Evolutionary conservation across 1,140 invertebrate species (phyloP).

Genomic region (Lordiphosa collinella): DNA sequence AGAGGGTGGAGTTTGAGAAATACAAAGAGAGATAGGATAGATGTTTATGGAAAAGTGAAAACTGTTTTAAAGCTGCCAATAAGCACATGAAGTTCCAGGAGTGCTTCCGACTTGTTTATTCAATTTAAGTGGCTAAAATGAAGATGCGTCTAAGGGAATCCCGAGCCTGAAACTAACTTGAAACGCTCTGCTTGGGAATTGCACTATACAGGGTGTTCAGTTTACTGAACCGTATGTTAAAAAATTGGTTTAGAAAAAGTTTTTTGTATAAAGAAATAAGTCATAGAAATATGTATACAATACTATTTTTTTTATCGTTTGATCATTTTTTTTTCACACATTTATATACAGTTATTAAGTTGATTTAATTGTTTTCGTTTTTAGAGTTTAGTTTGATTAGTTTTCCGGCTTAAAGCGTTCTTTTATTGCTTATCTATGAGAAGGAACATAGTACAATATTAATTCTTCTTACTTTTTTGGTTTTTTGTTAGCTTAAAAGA

Average conservation of each 20-base stretch:
- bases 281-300: slow-evolving; percentile 46
- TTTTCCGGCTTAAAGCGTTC: slow-evolving; percentile 65
- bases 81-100: too few relatives aligned
- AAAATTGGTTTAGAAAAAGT: slow-evolving; percentile 43
- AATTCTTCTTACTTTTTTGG: slow-evolving; percentile 7
- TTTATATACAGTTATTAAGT: slow-evolving; percentile 42
- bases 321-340: slow-evolving; percentile 42
- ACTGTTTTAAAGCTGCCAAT: too few relatives aligned
- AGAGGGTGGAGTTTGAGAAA: neutral
- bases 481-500: slow-evolving; percentile 47
- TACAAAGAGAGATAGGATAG: too few relatives aligned
- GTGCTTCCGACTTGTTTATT: neutral
- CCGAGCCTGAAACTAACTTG: slow-evolving; percentile 27
- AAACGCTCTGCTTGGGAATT: slow-evolving; percentile 26
- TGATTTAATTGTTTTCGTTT: slow-evolving; percentile 47
- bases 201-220: slow-evolving; percentile 27
- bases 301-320: slow-evolving; percentile 26
- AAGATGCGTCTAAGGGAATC: slow-evolving; percentile 24
- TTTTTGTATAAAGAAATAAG: slow-evolving; percentile 39
- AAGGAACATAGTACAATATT: slow-evolving; percentile 74
- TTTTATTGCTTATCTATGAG: slow-evolving; percentile 72
- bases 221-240: slow-evolving; percentile 36
- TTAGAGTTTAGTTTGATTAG: slow-evolving; percentile 59
- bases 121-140: slow-evolving; percentile 15
- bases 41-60: too few relatives aligned